Evolutionary conservation across 2,888 invertebrate genomes (phyloP).

Genomic region (Sesamia inferens): DNA sequence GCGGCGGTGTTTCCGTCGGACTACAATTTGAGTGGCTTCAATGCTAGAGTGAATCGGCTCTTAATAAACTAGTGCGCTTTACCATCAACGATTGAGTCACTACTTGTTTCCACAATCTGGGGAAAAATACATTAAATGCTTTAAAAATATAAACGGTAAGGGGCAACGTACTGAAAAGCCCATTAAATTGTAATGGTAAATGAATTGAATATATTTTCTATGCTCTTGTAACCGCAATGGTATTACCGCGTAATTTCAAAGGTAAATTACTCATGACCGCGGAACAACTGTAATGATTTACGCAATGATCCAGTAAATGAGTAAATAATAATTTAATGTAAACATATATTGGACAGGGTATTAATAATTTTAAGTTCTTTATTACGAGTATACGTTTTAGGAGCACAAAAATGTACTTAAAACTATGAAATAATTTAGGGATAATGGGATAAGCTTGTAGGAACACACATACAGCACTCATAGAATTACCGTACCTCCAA

Average conservation of each 20-base stretch:
- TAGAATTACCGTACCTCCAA: too few relatives aligned
- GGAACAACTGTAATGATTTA: slow-evolving; percentile 40
- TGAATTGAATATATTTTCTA: slow-evolving; percentile 45
- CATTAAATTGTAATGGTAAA: slow-evolving; percentile 26
- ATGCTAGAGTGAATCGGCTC: too few relatives aligned
- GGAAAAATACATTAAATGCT: background rate
- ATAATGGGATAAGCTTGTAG: too few relatives aligned
- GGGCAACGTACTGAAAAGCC: background rate
- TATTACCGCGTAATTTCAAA: slow-evolving; percentile 42
- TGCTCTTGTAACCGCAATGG: slow-evolving; percentile 33
- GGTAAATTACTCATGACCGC: slow-evolving; percentile 52
- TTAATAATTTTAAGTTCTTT: slow-evolving; percentile 6
- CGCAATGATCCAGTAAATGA: slow-evolving; percentile 44
- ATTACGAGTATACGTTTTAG: too few relatives aligned
- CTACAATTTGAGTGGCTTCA: too few relatives aligned
- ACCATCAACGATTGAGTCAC: too few relatives aligned
- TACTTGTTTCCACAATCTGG: background rate
- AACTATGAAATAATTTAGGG: too few relatives aligned
- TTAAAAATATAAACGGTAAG: background rate
- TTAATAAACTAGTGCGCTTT: too few relatives aligned
- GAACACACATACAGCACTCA: too few relatives aligned
- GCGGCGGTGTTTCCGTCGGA: too few relatives aligned
- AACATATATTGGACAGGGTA: slow-evolving; percentile 17
- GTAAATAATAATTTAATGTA: slow-evolving; percentile 43
- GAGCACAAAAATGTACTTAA: too few relatives aligned